Evolutionary conservation across 2,888 invertebrate genomes (phyloP), one percentile per base, ranked within the genome.

Genomic region (Leucozona laternaria): DNA sequence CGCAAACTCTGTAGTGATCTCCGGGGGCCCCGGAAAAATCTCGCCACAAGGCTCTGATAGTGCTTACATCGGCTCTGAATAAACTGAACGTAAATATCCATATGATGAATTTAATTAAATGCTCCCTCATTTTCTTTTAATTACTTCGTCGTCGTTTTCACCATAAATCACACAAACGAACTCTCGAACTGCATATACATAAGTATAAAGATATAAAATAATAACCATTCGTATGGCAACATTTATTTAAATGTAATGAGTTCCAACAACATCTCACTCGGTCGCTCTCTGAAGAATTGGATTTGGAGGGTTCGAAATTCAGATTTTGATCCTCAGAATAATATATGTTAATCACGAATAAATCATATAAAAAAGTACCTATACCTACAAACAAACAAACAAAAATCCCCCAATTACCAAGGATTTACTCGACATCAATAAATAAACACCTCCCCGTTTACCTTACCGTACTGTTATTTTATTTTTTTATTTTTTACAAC

Each of bases 111-210:
- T 77, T 80, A 85, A 85, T 85, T 77, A 72, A 72, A 72, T 48
- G 68, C 68, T 60, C 55, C 77, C 31, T 28, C 68, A 70, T 70
- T 72, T 84, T 72, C 68, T 72, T 79, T 84, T 79, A 84, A 84
- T 84, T 75, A 72, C 70, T 50, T 40, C 57, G 20, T 4, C 57
- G 20, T 4, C 25, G 20, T 40, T 55, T 45, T 22, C 48, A 57
- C 15, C 62, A 73, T 60, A 64, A 79, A 64, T 70, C 62, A 55
- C 62, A 55, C 57, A 55, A 58, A n/a, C 28, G 17, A 48, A 40
- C 73, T 15, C 17, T 31, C 64, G 45, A 28, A 31, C 17, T 28
- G 48, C 40, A 79, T n/a, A n/a, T n/a, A n/a, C n/a, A n/a, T n/a
- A n/a, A n/a, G n/a, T n/a, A n/a, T 25, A 31, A 48, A 43, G 25